Evolutionary conservation across 2,888 invertebrate genomes (phyloP).

Genomic region (Emmelina monodactyla): DNA sequence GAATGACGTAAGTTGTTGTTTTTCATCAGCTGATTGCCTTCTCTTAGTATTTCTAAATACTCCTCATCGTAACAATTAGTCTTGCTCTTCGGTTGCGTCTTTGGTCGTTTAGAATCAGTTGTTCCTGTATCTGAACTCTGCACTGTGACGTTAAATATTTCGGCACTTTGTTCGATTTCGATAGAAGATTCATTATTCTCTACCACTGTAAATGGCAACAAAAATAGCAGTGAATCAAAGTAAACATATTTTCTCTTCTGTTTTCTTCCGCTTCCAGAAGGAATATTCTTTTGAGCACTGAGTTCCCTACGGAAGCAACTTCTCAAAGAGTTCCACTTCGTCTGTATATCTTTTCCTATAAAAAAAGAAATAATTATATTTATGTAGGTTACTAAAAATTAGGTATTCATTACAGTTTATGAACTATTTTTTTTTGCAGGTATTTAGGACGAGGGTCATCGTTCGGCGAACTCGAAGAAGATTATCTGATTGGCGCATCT

Average conservation of each 20-base stretch:
- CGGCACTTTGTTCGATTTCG: constrained; percentile 12
- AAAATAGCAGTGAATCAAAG: constrained; percentile 13
- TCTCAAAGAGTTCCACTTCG: constrained; percentile 10
- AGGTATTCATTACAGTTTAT: too few species aligned
- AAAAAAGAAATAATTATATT: constrained; percentile 9
- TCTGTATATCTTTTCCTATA: constrained; percentile 8
- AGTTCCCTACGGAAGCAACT: constrained; percentile 12
- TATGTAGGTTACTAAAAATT: too few species aligned
- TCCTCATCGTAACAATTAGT: neutral
- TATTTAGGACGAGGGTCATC: constrained; percentile 10
- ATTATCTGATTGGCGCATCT: constrained; percentile 7
- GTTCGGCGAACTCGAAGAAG: constrained; percentile 8
- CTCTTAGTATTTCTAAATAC: neutral
- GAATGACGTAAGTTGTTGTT: too few species aligned
- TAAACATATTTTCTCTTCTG: constrained; percentile 13
- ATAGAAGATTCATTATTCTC: constrained; percentile 11
- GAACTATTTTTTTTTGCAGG: constrained; percentile 9
- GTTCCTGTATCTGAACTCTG: too few species aligned
- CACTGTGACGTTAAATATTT: constrained; percentile 1
- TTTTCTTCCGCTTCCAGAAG: constrained; percentile 12
- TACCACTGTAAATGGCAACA: constrained; percentile 12
- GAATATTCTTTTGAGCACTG: constrained; percentile 10
- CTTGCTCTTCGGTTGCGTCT: too few species aligned
- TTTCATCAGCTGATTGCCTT: constrained; percentile 2
- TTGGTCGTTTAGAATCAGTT: too few species aligned